Conservation (phyloP, 2,113 vertebrate genomes). For the Oenanthe oenanthe region DNA sequence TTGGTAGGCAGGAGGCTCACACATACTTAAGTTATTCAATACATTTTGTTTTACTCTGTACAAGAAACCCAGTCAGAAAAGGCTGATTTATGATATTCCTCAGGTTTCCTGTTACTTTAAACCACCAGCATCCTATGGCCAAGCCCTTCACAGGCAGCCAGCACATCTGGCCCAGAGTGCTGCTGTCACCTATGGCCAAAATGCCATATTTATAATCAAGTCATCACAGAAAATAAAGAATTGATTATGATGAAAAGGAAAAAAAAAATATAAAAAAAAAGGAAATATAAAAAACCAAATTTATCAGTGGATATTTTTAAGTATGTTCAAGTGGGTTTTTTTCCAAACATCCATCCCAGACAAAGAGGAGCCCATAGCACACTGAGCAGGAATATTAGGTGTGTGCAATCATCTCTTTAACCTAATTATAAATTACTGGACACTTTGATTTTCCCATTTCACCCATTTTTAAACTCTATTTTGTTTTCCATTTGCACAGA, state of each 20-base stretch:
- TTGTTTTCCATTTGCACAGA: background rate
- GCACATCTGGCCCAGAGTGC: conserved; percentile 55
- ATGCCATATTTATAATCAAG: conserved; percentile 15
- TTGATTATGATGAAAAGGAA: background rate
- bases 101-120: conserved; percentile 78
- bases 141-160: conserved; percentile 63
- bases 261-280: background rate
- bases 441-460: background rate
- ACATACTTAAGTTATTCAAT: conserved; percentile 69
- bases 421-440: background rate
- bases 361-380: background rate
- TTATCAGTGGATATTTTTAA: background rate
- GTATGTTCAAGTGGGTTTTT: background rate
- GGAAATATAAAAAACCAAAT: background rate
- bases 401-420: background rate
- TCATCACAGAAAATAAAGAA: background rate
- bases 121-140: conserved; percentile 52
- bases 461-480: background rate
- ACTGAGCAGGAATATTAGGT: background rate
- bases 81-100: conserved; percentile 70
- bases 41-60: conserved; percentile 67
- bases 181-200: conserved; percentile 19
- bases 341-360: background rate
- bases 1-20: conserved; percentile 54
- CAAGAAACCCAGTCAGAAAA: conserved; percentile 75